Base-by-base conservation (phyloP, 2,888 invertebrate genomes). In the Drosophila rubida region DNA sequence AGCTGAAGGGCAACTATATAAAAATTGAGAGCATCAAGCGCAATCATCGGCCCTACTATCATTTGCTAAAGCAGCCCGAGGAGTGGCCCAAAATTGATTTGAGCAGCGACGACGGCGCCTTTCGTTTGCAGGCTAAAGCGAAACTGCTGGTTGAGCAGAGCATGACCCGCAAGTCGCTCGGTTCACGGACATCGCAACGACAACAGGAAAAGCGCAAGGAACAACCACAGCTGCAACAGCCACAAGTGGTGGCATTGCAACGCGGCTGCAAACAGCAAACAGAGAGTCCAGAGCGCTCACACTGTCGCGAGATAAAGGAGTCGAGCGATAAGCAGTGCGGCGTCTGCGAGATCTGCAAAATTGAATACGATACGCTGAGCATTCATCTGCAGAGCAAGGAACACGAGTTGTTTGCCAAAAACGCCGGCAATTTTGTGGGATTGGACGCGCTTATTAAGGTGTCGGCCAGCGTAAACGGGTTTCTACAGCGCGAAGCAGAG, bases 271-370 rank as follows among this genome's bases (percentile, higher is more conserved):
- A 42, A 60, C 71, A 64, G 23, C 71, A 78, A 59, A 39, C 70
- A 2, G 70, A 74, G 8, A 75, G 78, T 44, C 78, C 32, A 32
- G 32, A 32, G 11, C 32, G 32, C 32, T 32, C 32, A 32, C 69
- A 72, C 22, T 84, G 78, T 51, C 64, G 76, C 32, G 80, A 88
- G 16, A 54, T 63, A 2, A 89, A 90, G 55, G 90, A 91, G 35
- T 84, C 91, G 0, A 90, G 88, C 27, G 91, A 92, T 2, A 91
- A 92, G 45, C 92, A 93, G 72, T 94, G 93, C 42, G 96, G 96
- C 14, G 96, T 95, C 89, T 96, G 96, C 92, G 96, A 96, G 92
- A 95, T 96, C 91, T 96, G 96, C 91, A 95, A 95, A 89, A 92
- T 94, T 49, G 95, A 95, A 83, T 96, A 96, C 91, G 93, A 93